Conservation (phyloP, 2,113 vertebrate species). For the Spizaetus ornatus region DNA sequence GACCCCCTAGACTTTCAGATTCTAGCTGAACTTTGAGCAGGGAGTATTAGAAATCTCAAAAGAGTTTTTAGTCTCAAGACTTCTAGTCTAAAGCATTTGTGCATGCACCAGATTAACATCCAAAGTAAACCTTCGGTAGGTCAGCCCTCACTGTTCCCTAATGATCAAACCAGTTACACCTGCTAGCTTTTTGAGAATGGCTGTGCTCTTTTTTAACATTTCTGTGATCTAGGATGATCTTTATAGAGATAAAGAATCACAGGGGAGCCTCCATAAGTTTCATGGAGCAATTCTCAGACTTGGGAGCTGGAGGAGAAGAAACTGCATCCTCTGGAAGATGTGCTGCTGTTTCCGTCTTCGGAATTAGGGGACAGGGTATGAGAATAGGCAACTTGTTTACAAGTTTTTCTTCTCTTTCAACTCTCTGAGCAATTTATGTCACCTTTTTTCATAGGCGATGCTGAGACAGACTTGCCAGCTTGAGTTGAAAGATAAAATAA, state of each 20-base stretch:
- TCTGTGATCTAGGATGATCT: neutral
- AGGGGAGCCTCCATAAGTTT: neutral
- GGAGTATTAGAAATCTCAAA: neutral
- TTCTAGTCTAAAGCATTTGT: neutral
- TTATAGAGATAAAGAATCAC: neutral
- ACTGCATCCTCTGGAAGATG: neutral
- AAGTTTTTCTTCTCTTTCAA: conserved; percentile 48
- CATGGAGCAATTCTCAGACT: neutral
- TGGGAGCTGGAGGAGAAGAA: neutral
- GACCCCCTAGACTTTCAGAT: neutral
- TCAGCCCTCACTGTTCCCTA: neutral
- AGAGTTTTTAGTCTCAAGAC: neutral
- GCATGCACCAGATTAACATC: neutral
- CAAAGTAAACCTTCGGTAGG: neutral
- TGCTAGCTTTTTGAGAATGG: neutral
- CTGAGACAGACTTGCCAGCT: conserved; percentile 18
- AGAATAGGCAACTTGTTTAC: conserved; percentile 44
- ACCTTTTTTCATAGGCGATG: neutral
- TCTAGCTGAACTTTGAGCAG: neutral
- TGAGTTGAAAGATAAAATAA: conserved; percentile 35
- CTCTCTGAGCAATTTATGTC: conserved; percentile 39
- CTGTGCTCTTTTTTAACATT: neutral
- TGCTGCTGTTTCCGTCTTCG: neutral
- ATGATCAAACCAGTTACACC: neutral
- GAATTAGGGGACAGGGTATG: neutral